Percentiles rank a stretch among this genome's conserved stretches.
Conservation (phyloP, 2,888 invertebrate genomes). For the Patella depressa region DNA sequence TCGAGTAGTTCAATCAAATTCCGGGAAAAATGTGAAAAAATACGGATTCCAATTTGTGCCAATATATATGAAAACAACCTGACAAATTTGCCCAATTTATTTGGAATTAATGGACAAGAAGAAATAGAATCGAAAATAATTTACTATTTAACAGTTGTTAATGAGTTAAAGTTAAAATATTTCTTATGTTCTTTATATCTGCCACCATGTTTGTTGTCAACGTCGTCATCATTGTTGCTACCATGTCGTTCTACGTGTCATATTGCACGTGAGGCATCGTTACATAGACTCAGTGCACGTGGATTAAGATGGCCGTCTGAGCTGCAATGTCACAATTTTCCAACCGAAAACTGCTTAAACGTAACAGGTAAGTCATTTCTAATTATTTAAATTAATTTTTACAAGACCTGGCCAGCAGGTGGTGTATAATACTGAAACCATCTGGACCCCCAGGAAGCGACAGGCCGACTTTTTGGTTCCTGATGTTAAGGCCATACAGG, state of each 20-base stretch:
- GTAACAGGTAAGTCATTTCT: constrained; percentile 12
- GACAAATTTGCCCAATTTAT: constrained; percentile 4
- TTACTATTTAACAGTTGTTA: not conserved
- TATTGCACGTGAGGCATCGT: not conserved
- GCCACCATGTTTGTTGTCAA: constrained; percentile 1
- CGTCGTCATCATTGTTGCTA: not conserved
- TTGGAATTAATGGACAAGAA: not conserved
- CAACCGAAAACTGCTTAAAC: constrained; percentile 19
- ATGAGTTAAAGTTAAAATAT: not conserved
- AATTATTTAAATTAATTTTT: not conserved
- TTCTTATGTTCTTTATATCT: not conserved
- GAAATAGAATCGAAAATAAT: not conserved
- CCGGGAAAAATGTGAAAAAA: constrained; percentile 8
- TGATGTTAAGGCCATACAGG: too few relatives aligned
- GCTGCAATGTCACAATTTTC: constrained; percentile 20
- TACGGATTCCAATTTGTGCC: not conserved
- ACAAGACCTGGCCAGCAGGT: not conserved
- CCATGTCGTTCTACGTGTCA: constrained; percentile 6
- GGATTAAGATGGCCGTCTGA: constrained; percentile 13
- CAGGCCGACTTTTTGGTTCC: too few relatives aligned
- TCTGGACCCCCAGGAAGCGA: too few relatives aligned
- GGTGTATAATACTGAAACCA: not conserved
- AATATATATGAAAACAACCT: not conserved
- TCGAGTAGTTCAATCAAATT: not conserved
- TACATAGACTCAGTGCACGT: not conserved